Evolutionary conservation across 2,797 vertebrate species (phyloP).

Genomic region (Manis pentadactyla): DNA sequence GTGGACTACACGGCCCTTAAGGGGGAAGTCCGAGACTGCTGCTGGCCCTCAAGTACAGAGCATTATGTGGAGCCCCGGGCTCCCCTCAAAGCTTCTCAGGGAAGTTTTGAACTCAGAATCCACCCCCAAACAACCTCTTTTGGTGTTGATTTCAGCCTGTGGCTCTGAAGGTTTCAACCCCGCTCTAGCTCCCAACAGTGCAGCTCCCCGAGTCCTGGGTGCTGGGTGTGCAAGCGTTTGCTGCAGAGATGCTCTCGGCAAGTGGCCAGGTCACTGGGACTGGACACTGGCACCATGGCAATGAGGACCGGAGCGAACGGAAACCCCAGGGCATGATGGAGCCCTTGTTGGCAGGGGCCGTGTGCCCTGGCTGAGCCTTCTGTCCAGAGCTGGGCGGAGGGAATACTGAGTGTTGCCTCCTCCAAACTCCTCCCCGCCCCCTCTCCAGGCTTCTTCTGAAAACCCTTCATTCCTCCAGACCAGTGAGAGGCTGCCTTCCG

Average conservation of each 20-base stretch:
- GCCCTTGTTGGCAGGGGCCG: rapidly evolving
- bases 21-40: not conserved
- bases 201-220: no score
- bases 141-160: not conserved
- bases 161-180: not conserved
- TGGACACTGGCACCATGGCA: not conserved
- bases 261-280: not conserved
- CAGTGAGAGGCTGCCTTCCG: not conserved
- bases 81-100: not conserved
- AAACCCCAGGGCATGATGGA: no score
- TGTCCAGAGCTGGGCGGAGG: not conserved
- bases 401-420: no score
- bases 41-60: not conserved
- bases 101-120: not conserved
- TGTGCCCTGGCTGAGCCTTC: not conserved
- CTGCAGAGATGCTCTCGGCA: not conserved
- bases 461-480: not conserved
- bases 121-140: not conserved
- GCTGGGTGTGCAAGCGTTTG: not conserved
- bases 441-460: not conserved
- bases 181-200: not conserved
- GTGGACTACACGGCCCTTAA: not conserved
- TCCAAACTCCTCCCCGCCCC: rapidly evolving
- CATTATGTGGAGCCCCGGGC: not conserved
- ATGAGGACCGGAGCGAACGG: not conserved